Conservation (phyloP, 2,888 invertebrate species). For the Callosobruchus maculatus region DNA sequence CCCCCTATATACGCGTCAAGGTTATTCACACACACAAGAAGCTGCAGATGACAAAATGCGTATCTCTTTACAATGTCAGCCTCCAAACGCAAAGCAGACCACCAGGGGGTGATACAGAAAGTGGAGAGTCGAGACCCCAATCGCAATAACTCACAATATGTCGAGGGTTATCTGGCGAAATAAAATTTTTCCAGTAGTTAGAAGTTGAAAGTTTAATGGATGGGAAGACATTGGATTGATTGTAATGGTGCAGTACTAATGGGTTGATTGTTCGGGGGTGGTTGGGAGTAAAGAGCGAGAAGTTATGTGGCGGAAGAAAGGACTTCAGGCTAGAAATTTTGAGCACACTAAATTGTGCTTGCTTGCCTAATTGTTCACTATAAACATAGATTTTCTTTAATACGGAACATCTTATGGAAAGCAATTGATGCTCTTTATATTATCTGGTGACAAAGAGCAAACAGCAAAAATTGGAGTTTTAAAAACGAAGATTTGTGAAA, state of each 20-base stretch:
- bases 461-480: no score
- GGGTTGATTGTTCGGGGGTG: background rate
- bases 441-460: no score
- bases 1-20: no score
- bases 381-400: no score
- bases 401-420: no score
- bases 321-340: background rate
- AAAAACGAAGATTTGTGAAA: no score
- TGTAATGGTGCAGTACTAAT: conserved; percentile 4
- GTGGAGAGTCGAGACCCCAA: conserved; percentile 4
- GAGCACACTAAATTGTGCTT: background rate
- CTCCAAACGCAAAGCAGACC: background rate
- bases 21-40: no score
- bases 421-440: no score
- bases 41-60: background rate
- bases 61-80: background rate
- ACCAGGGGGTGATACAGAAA: conserved; percentile 7
- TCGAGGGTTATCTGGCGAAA: conserved; percentile 18
- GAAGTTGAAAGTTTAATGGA: conserved; percentile 18
- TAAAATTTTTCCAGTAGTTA: conserved; percentile 21
- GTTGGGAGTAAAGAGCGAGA: background rate
- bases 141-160: conserved; percentile 22
- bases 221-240: conserved; percentile 18
- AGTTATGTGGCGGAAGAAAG: background rate
- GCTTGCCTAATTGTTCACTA: background rate